These are phyloP conservation scores for Drosophila bocki DNA, from an alignment of 1,140 invertebrate species.

Conservation along the genomic window DNA sequence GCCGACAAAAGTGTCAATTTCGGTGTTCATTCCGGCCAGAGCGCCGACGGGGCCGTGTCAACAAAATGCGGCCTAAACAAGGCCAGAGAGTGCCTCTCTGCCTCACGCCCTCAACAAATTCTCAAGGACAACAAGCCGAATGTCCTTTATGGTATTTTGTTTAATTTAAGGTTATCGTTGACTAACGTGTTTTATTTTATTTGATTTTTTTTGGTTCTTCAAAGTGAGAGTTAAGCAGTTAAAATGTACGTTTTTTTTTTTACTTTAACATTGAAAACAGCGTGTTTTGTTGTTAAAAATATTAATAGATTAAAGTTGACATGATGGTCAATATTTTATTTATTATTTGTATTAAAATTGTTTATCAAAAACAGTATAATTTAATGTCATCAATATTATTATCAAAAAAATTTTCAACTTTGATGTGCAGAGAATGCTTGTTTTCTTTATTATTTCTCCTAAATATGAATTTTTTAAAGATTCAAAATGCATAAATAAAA, in stretches of 20 bases:
- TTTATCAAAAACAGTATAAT: neutral
- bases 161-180: slow-evolving; percentile 2
- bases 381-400: neutral
- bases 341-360: neutral
- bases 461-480: neutral
- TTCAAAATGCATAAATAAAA: too few species aligned
- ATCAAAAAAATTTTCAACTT: neutral
- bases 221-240: neutral
- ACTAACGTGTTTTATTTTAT: neutral
- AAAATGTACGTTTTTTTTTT: too few species aligned
- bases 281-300: neutral
- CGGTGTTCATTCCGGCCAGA: slow-evolving; percentile 24
- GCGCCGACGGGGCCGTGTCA: slow-evolving; percentile 43
- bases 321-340: neutral
- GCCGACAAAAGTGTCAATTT: slow-evolving; percentile 55
- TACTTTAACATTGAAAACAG: neutral
- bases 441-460: neutral
- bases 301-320: neutral
- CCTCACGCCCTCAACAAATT: slow-evolving; percentile 7
- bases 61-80: slow-evolving; percentile 33
- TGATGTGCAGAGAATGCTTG: neutral
- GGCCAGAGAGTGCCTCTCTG: neutral
- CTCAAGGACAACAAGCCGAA: slow-evolving; percentile 28
- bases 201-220: neutral
- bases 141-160: neutral